Evolutionary conservation across 2,113 vertebrate species (phyloP), one percentile per base, ranked within the genome.

Genomic region (Meriones unguiculatus): DNA sequence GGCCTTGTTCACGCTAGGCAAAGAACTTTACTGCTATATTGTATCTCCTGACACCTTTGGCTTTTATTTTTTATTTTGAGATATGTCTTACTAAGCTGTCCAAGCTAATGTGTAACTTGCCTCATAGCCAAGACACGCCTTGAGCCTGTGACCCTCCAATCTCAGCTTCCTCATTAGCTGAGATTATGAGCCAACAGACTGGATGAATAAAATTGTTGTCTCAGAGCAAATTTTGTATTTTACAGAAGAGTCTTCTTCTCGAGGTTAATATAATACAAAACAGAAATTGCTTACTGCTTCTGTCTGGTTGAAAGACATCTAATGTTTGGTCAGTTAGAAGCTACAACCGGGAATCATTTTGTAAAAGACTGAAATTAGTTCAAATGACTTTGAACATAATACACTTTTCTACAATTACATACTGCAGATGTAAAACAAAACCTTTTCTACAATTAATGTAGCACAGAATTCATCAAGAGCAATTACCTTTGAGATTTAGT

Each of bases 391-490:
- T 87, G 88, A 94, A 88, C 62, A 70, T 35, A 75, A 94, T 92
- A 86, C n/a, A 46, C 73, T 93, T 94, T 97, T 88, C 59, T 80
- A 78, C 87, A 93, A 54, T 93, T 94, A 92, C 18, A n/a, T 14
- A 65, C 52, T 76, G 65, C 65, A 93, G 95, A 96, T 32, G 76
- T 95, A 77, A 94, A 20, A 87, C n/a, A 90, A 54, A 96, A 91
- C 62, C 54, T 93, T 96, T 95, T 54, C 88, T 90, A 92, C 59
- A 97, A 96, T 96, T 97, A 97, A 97, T 89, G 50, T n/a, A 95
- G 72, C 73, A 65, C 52, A 82, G 96, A 95, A 92, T 46, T 46
- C 85, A 95, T 28, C 94, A 93, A 87, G 76, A 97, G 17, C 62
- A 76, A 95, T 96, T 92, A 95, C 87, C 91, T 97, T 87, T 94